Base-by-base conservation (phyloP, 2,888 invertebrate genomes). In the Adela reaumurella region DNA sequence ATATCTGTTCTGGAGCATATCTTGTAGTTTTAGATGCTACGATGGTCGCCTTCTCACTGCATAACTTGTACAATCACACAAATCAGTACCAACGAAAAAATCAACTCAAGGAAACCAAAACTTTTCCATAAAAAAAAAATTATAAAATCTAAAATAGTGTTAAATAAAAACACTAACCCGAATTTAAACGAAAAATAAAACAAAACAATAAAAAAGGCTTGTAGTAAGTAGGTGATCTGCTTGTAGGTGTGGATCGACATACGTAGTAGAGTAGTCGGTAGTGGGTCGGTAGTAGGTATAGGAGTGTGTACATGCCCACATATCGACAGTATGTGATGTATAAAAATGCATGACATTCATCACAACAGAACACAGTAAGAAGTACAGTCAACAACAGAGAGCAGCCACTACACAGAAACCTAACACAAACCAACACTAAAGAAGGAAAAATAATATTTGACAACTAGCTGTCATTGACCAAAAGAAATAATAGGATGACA, bases 381-480 rank as follows among this genome's bases (percentile, higher is more conserved):
- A 62, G 64, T 68, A 78, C 78, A 78, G 67, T 73, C 71, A 71
- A 78, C 78, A 80, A 80, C 79, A 79, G 73, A 74, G 70, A 79
- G 70, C 80, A 80, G 80, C 78, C 78, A 79, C 79, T 80, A 80
- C 76, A 77, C 77, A 79, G 73, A 77, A 66, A 74, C 70, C 68
- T 70, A 71, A 65, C 62, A 67, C 71, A 71, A 65, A 61, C 43
- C 18, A 43, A 43, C 35, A 35, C 35, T 35, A 35, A 24, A 10
- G n/a, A n/a, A n/a, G n/a, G n/a, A n/a, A n/a, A n/a, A n/a, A n/a
- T n/a, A n/a, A n/a, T n/a, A n/a, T n/a, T n/a, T n/a, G n/a, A n/a
- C n/a, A n/a, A n/a, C n/a, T n/a, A n/a, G n/a, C n/a, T n/a, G n/a
- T n/a, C n/a, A n/a, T n/a, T n/a, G n/a, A n/a, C n/a, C n/a, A n/a